Percentiles rank a stretch among this genome's conserved stretches.
Conservation (phyloP, 1,140 invertebrate species). For the Pseudomyrmex concolor region DNA sequence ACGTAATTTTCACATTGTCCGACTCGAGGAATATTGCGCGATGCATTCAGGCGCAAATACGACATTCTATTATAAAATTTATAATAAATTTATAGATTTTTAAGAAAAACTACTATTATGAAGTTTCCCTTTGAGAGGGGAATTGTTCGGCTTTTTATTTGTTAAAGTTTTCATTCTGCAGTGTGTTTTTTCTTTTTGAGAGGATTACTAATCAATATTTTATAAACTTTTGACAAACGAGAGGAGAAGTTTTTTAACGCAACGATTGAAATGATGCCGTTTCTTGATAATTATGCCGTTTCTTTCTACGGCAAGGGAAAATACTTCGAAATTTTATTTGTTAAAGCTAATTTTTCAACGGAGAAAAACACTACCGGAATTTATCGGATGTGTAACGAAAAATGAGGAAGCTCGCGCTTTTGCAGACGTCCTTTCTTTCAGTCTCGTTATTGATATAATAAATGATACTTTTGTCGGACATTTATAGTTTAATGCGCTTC, state of each 20-base stretch:
- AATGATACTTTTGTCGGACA: neutral
- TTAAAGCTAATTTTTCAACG: conserved; percentile 11
- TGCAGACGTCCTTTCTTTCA: neutral
- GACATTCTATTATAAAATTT: conserved; percentile 1
- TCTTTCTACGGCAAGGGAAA: neutral
- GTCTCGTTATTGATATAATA: conserved; percentile 1
- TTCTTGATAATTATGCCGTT: neutral
- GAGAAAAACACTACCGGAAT: neutral
- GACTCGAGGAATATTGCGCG: neutral
- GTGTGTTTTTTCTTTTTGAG: neutral
- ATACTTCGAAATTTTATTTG: neutral
- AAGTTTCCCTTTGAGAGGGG: neutral
- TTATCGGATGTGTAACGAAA: neutral
- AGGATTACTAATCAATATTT: neutral
- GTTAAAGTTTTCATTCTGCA: neutral
- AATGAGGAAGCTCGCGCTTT: neutral
- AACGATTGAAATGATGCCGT: neutral
- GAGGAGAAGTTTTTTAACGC: neutral
- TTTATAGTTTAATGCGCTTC: conserved; percentile 29
- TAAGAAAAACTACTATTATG: neutral
- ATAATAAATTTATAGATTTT: neutral
- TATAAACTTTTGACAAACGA: neutral
- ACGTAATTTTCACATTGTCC: conserved; percentile 9
- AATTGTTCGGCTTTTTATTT: neutral
- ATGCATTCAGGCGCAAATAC: neutral